Percentiles rank a stretch among this genome's conserved stretches.
These are phyloP conservation scores for Acanthisitta chloris DNA, from an alignment of 2,113 vertebrate species.

Conservation along the genomic window DNA sequence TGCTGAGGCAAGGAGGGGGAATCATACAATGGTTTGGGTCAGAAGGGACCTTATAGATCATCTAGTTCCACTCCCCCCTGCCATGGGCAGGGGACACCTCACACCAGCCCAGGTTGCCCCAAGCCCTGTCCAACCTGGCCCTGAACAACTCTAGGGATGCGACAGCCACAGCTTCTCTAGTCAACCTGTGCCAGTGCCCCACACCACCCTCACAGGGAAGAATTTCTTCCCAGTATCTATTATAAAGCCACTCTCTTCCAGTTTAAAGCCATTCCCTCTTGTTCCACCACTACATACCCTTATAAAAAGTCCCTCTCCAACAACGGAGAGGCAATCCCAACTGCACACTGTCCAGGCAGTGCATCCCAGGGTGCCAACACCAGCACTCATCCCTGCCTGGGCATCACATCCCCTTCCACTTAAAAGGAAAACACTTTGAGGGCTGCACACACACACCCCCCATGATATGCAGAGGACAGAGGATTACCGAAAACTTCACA, in stretches of 20 bases:
- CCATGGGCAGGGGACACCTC: not conserved
- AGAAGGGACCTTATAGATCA: not conserved
- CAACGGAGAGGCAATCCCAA: not conserved
- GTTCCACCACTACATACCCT: not conserved
- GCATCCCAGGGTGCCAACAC: too few species aligned
- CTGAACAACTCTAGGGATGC: not conserved
- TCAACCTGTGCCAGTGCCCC: not conserved
- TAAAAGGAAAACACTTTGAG: rapidly evolving
- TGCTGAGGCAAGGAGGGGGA: rapidly evolving
- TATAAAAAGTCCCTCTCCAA: not conserved
- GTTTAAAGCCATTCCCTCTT: not conserved
- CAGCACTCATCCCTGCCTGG: rapidly evolving
- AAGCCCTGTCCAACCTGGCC: rapidly evolving
- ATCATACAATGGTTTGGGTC: not conserved
- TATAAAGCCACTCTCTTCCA: not conserved
- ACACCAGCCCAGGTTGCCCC: not conserved
- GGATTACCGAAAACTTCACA: not conserved
- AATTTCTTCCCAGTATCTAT: not conserved
- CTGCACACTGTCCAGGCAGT: rapidly evolving
- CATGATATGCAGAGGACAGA: rapidly evolving
- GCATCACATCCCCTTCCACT: not conserved
- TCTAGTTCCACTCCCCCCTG: not conserved
- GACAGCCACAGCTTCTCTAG: not conserved
- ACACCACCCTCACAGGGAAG: rapidly evolving
- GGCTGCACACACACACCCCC: not conserved